phyloP scores from a whole-genome alignment of 2,797 vertebrate species.

The Hybognathus amarus region DNA sequence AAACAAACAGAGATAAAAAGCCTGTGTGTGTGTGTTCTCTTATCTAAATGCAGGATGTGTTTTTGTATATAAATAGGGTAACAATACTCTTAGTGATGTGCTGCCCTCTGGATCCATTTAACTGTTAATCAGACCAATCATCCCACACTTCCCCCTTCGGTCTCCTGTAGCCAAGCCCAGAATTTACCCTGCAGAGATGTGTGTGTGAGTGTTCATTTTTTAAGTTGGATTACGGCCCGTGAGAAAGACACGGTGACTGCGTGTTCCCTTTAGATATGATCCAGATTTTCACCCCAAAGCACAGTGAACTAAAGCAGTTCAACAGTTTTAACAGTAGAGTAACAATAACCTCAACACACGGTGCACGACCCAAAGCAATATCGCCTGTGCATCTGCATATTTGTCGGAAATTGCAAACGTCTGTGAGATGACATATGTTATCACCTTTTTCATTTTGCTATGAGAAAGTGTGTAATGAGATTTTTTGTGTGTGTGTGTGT shows the following conservation, averaged over 20 bases:
- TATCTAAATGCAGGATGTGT: conserved; percentile 43
- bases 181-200: conserved; percentile 39
- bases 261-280: conserved; percentile 47
- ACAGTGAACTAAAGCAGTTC: conserved; percentile 34
- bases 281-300: conserved; percentile 47
- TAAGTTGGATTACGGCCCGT: conserved; percentile 41
- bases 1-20: conserved; percentile 35
- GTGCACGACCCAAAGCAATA: conserved; percentile 43
- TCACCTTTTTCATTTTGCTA: conserved; percentile 28
- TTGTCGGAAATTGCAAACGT: conserved; percentile 43
- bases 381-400: conserved; percentile 36
- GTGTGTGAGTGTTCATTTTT: conserved; percentile 32
- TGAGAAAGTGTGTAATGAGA: conserved; percentile 39
- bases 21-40: conserved; percentile 39
- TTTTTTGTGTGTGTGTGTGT: neutral
- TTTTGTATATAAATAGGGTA: conserved; percentile 46
- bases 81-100: conserved; percentile 47
- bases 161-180: conserved; percentile 28
- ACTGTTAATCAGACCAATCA: conserved; percentile 45
- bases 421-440: conserved; percentile 26
- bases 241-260: conserved; percentile 44
- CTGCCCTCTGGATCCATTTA: conserved; percentile 50
- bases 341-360: conserved; percentile 41
- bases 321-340: conserved; percentile 40
- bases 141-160: conserved; percentile 29